Percentiles rank a stretch among this genome's conserved stretches.
phyloP scores from a whole-genome alignment of 2,797 vertebrate genomes.

The Potorous gilbertii region DNA sequence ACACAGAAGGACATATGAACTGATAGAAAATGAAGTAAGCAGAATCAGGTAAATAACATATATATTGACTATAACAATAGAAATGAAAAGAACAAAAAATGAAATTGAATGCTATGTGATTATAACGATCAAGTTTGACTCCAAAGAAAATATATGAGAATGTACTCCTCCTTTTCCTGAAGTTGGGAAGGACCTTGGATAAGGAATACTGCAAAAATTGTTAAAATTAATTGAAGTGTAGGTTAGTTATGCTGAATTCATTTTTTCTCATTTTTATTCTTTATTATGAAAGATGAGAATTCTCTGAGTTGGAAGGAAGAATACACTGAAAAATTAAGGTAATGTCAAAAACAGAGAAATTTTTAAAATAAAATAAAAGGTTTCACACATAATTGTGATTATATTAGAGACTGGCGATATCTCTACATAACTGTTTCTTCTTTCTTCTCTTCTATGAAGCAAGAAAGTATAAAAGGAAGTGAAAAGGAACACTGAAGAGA shows the following conservation, averaged over 20 bases:
- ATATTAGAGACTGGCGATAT: background rate
- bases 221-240: background rate
- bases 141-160: background rate
- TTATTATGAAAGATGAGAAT: background rate
- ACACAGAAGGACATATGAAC: background rate
- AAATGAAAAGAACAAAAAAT: background rate
- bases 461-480: background rate
- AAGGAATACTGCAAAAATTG: background rate
- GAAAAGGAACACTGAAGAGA: background rate
- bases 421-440: background rate
- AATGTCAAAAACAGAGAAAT: background rate
- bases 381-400: background rate
- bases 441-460: background rate
- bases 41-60: background rate
- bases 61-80: background rate
- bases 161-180: background rate
- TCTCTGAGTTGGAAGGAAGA: background rate
- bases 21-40: background rate
- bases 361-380: background rate
- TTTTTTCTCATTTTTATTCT: background rate
- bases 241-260: background rate
- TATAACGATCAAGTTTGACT: background rate
- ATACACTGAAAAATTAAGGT: background rate
- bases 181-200: background rate
- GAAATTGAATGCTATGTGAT: background rate